Evolutionary conservation across 2,113 vertebrate species (phyloP).

Genomic region (Pungitius pungitius): DNA sequence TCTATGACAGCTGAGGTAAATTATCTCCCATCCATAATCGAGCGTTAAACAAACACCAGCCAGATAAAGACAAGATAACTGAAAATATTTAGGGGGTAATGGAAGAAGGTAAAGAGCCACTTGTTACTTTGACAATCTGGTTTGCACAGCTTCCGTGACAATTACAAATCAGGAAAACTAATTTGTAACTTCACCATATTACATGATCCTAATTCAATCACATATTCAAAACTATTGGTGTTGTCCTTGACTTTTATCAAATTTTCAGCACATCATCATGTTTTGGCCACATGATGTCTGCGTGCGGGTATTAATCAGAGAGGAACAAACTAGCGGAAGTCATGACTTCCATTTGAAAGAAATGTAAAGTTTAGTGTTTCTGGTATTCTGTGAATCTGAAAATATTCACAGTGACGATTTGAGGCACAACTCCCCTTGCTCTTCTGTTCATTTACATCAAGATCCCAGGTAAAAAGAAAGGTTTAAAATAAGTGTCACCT

Average conservation of each 20-base stretch:
- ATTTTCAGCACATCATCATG: background rate
- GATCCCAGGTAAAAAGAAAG: background rate
- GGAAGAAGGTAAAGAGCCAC: background rate
- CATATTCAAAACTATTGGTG: background rate
- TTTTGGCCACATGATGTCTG: slow-evolving; percentile 39
- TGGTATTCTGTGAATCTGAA: background rate
- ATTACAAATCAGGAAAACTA: background rate
- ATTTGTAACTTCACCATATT: background rate
- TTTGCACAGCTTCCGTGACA: background rate
- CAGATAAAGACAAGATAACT: slow-evolving; percentile 33
- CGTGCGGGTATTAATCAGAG: background rate
- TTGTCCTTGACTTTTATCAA: background rate
- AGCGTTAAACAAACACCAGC: slow-evolving; percentile 33
- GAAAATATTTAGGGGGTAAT: background rate
- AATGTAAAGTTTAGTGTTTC: background rate
- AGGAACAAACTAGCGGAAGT: background rate
- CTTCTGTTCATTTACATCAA: background rate
- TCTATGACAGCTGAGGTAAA: slow-evolving; percentile 13
- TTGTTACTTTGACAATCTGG: background rate
- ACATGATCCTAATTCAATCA: background rate
- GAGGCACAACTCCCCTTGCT: background rate
- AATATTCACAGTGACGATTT: background rate
- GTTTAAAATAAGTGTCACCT: background rate
- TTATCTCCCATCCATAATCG: slow-evolving; percentile 22
- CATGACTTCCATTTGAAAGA: too few relatives aligned